Conservation (phyloP, 2,113 vertebrate species). For the Okapia johnstoni region DNA sequence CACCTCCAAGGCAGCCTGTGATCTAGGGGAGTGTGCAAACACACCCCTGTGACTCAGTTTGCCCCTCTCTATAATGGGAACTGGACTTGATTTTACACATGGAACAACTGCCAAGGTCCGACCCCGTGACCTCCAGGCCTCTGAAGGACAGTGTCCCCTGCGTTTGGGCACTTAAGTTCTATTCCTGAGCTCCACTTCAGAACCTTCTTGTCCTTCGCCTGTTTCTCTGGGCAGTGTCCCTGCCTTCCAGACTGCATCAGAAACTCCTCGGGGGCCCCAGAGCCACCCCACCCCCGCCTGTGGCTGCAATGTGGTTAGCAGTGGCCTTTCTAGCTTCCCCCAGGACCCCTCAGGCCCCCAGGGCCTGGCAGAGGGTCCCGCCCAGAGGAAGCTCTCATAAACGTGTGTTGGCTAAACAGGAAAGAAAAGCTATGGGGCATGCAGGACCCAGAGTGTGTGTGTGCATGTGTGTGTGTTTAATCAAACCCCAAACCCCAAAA, state of each 20-base stretch:
- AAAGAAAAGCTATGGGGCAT: background rate
- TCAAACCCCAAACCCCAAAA: background rate
- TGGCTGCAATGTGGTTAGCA: fast-evolving
- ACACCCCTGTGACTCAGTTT: background rate
- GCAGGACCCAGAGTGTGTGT: background rate
- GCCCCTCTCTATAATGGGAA: background rate
- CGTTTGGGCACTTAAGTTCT: background rate
- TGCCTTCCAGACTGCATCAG: background rate
- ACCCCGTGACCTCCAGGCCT: background rate
- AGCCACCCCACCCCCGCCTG: background rate
- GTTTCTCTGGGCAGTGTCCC: background rate
- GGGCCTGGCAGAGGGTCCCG: background rate
- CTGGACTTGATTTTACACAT: background rate
- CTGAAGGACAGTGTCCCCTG: background rate
- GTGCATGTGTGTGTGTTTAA: background rate
- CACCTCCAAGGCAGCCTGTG: background rate
- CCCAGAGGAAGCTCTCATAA: background rate
- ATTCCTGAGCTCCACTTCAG: background rate
- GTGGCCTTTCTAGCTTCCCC: background rate
- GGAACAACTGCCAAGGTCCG: background rate
- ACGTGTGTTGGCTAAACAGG: background rate
- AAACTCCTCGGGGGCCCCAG: background rate
- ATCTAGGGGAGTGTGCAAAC: background rate
- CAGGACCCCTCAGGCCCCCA: background rate
- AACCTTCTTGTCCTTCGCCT: background rate